Conservation (phyloP, 2,888 invertebrate genomes). For the Yponomeuta plumbellus region DNA sequence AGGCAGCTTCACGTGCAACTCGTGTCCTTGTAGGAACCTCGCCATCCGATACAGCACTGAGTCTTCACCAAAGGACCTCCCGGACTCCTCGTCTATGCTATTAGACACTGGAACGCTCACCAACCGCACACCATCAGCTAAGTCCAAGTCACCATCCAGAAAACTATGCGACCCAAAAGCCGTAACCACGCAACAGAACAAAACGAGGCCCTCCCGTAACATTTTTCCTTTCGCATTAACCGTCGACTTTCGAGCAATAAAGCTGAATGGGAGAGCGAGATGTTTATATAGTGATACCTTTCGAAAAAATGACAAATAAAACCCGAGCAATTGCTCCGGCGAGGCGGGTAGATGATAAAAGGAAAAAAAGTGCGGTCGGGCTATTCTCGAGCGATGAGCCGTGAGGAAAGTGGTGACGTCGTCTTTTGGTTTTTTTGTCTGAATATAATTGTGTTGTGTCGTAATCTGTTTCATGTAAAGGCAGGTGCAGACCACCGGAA, state of each 20-base stretch:
- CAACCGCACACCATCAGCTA: constrained; percentile 80
- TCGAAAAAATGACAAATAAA: constrained; percentile 65
- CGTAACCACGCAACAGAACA: constrained; percentile 32
- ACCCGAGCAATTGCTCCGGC: constrained; percentile 46
- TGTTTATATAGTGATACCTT: constrained; percentile 64
- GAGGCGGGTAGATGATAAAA: constrained; percentile 28
- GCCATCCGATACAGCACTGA: constrained; percentile 77
- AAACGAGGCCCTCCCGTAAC: constrained; percentile 39
- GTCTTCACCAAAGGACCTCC: constrained; percentile 68
- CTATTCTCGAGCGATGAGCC: constrained; percentile 36
- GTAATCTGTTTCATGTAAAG: too few relatives aligned
- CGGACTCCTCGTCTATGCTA: constrained; percentile 59
- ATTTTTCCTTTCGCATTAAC: constrained; percentile 38
- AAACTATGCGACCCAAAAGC: constrained; percentile 38
- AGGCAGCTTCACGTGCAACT: constrained; percentile 82
- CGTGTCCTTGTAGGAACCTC: constrained; percentile 82
- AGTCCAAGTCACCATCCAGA: constrained; percentile 70
- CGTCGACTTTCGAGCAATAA: constrained; percentile 53
- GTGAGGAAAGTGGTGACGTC: background rate
- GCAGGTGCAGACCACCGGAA: too few relatives aligned
- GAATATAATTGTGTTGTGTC: too few relatives aligned
- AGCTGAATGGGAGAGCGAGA: constrained; percentile 50
- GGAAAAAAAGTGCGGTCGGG: constrained; percentile 38
- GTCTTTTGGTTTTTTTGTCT: background rate
- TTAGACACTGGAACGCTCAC: constrained; percentile 72